Conservation (phyloP, 2,113 vertebrate species). For the Poecile atricapillus region DNA sequence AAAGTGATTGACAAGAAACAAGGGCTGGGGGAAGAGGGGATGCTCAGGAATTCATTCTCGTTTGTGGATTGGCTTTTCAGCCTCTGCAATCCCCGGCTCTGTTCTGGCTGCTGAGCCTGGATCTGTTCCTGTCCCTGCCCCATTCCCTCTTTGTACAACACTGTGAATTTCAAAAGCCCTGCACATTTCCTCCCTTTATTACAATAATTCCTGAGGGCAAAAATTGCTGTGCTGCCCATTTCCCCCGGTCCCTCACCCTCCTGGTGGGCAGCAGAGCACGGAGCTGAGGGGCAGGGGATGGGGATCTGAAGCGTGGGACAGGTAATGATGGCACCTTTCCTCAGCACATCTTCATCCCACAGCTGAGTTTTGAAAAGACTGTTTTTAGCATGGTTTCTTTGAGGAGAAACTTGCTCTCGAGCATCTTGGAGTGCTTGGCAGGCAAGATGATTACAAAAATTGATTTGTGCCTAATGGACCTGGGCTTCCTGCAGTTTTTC, state of each 20-base stretch:
- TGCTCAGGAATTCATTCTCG: background rate
- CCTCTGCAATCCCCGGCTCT: background rate
- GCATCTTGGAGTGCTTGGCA: background rate
- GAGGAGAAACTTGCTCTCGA: conserved; percentile 14
- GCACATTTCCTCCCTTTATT: background rate
- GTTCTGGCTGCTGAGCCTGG: background rate
- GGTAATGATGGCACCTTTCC: background rate
- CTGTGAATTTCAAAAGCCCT: rapidly evolving
- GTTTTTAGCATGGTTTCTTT: conserved; percentile 19
- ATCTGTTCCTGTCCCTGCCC: background rate
- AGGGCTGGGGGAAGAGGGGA: too few species aligned
- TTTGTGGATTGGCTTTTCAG: background rate
- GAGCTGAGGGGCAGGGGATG: too few species aligned
- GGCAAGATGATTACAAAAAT: conserved; percentile 27
- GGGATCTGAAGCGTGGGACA: background rate
- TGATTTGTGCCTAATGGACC: conserved; percentile 43
- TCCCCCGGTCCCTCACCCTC: background rate
- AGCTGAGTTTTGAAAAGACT: conserved; percentile 5
- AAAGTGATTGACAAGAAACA: background rate
- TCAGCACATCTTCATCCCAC: conserved; percentile 14
- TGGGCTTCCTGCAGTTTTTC: conserved; percentile 14
- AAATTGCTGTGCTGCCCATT: background rate
- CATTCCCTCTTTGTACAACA: background rate
- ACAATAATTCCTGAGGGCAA: background rate
- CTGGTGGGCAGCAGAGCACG: background rate